These are phyloP conservation scores for Nasonovia ribisnigri DNA, from an alignment of 2,888 invertebrate species.

Conservation along the genomic window DNA sequence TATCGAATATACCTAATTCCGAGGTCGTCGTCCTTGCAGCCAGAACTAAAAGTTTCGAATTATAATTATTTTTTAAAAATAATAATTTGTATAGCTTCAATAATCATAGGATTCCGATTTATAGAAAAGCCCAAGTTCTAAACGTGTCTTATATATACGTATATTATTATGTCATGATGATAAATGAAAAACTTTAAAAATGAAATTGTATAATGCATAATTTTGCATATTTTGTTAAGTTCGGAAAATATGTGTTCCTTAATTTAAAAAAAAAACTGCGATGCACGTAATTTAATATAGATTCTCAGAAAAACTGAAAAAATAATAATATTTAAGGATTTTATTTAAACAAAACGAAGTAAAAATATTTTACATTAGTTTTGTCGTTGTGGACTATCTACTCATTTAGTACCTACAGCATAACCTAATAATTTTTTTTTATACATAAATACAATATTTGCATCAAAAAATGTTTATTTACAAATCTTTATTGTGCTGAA, in stretches of 20 bases:
- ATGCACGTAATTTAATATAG: neutral
- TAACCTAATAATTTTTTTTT: no score
- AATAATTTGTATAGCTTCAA: neutral
- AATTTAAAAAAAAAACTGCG: neutral
- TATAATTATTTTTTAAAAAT: neutral
- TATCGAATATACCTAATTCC: neutral
- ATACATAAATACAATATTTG: no score
- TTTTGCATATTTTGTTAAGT: neutral
- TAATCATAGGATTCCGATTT: neutral
- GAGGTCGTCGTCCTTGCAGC: neutral
- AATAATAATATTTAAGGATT: neutral
- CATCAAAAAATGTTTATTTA: no score
- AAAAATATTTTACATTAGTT: neutral
- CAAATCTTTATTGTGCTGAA: no score
- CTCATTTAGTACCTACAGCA: no score
- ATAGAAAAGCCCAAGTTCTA: neutral
- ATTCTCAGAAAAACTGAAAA: neutral
- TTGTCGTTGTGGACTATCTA: neutral
- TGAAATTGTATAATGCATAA: neutral
- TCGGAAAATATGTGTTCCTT: no score
- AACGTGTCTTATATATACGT: neutral
- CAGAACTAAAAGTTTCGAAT: neutral
- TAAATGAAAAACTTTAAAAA: neutral
- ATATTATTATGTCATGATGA: neutral
- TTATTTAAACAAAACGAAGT: neutral